Conservation (phyloP, 2,797 vertebrate species). For the Australoheros facetus region DNA sequence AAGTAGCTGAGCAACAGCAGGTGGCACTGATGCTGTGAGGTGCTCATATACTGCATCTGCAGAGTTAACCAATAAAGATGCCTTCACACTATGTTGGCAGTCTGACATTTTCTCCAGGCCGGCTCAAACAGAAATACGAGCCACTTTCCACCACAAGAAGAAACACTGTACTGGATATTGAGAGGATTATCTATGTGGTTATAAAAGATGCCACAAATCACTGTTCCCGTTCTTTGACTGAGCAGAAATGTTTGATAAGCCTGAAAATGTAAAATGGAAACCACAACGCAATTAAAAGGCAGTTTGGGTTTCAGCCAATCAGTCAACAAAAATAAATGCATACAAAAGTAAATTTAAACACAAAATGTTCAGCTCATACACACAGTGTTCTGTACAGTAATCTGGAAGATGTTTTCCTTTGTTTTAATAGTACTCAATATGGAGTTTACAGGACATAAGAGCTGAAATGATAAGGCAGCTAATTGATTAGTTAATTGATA, state of each 20-base stretch:
- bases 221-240: constrained; percentile 39
- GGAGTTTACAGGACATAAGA: background rate
- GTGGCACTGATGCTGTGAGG: constrained; percentile 58
- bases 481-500: background rate
- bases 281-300: background rate
- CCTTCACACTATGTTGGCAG: background rate
- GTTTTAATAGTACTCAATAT: background rate
- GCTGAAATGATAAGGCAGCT: background rate
- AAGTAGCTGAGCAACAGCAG: constrained; percentile 74
- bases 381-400: background rate
- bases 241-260: constrained; percentile 4
- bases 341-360: background rate
- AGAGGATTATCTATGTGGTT: constrained; percentile 66
- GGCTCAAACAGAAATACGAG: background rate
- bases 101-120: background rate
- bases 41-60: constrained; percentile 46
- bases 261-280: background rate
- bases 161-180: constrained; percentile 32
- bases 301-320: background rate
- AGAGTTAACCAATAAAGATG: constrained; percentile 9
- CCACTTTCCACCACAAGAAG: constrained; percentile 8
- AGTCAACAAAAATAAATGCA: background rate
- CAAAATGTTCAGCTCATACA: background rate
- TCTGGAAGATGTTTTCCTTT: background rate
- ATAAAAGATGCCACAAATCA: constrained; percentile 36